These are phyloP conservation scores for Silurus aristotelis DNA, from an alignment of 2,797 vertebrate species.

Conservation along the genomic window DNA sequence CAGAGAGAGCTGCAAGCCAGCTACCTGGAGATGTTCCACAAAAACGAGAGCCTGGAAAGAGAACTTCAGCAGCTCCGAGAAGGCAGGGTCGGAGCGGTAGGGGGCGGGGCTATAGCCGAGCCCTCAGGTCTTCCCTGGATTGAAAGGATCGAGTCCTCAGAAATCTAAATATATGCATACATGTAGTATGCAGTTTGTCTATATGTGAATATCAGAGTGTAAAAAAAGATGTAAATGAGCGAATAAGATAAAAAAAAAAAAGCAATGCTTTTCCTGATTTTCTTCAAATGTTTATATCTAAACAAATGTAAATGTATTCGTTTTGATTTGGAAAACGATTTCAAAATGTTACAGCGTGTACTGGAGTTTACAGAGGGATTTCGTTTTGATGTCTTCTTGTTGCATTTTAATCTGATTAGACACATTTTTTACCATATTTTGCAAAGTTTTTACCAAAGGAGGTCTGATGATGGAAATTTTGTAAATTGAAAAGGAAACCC, in stretches of 20 bases:
- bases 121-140: conserved; percentile 85
- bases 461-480: neutral
- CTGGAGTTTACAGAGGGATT: neutral
- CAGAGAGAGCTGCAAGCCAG: conserved; percentile 96
- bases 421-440: neutral
- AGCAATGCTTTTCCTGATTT: conserved; percentile 1
- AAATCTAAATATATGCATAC: conserved; percentile 81
- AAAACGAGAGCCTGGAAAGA: conserved; percentile 85
- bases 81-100: conserved; percentile 66
- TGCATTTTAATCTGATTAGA: neutral
- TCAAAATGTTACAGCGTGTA: neutral
- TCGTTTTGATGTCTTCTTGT: neutral
- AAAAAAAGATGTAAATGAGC: conserved; percentile 2
- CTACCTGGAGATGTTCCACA: conserved; percentile 95
- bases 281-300: neutral
- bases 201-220: conserved; percentile 6
- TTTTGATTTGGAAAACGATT: neutral
- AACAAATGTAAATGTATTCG: neutral
- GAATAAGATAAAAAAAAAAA: neutral
- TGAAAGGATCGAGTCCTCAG: conserved; percentile 90
- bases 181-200: neutral
- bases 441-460: neutral
- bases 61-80: conserved; percentile 80
- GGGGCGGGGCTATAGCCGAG: conserved; percentile 56
- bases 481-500: neutral